Evolutionary conservation across 2,888 invertebrate species (phyloP), one percentile per base, ranked within the genome.

Genomic region (Brenthis hecate): DNA sequence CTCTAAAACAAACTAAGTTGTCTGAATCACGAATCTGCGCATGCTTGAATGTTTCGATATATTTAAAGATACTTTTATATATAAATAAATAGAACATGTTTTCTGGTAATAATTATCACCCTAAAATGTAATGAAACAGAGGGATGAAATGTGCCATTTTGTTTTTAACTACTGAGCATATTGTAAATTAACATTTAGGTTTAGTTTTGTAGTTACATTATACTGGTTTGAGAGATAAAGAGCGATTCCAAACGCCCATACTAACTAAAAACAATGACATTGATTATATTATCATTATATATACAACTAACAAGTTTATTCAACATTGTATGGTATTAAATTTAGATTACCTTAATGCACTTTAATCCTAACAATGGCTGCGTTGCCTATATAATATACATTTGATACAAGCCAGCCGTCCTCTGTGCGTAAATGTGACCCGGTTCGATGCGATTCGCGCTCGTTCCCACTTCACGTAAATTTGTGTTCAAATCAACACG

Each of bases 371-470:
- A 66, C 66, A 66, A 66, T 66, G 61, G 60, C 32, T 32, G 13
- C 3, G 54, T 28, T 54, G 28, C 28, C 50, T 58, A 58, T 48
- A 60, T 23, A 23, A 48, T 28, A 48, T 43, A 53, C 53, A 14
- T 55, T 60, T 55, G 66, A 60, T 54, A 60, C 48, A 19, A 66
- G 55, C 66, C 48, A 56, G 60, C 53, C 53, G 51, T 54, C 6
- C 6, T 48, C 5, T 14, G 56, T 64, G 64, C 64, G 66, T 66
- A 58, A 32, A 50, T 65, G 56, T 67, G 70, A 70, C 70, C 70
- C 64, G 56, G 60, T 65, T 70, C 50, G 57, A 66, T 51, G 57
- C 53, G 53, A 62, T 62, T 62, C 62, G 36, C 62, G 54, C 63
- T 62, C 13, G 56, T 63, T 47, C 28, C 58, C 54, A 63, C 54